Base-by-base conservation (phyloP, 2,113 vertebrate species). In the Trogon melanurus region DNA sequence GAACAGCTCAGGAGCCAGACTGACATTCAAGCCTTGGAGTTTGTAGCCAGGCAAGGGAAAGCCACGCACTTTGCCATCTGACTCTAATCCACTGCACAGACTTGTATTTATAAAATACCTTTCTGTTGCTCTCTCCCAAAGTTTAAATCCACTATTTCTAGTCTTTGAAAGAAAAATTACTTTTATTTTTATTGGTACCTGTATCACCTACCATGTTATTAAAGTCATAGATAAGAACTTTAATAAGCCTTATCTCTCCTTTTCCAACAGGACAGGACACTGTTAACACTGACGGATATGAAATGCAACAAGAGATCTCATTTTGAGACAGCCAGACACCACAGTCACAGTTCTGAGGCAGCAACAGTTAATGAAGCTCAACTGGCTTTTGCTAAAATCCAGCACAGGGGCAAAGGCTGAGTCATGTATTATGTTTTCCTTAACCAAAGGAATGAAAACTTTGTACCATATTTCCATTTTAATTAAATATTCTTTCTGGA, bases 171-270 rank as follows among this genome's bases (percentile, higher is more conserved):
- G 88, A 97, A 97, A 98, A 95, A 95, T 72, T 85, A 96, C 93
- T 97, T 96, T 94, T 93, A 92, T 69, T 97, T 90, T 97, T 96
- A 95, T 96, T 95, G 75, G 67, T 82, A 93, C 96, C 85, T 91
- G 93, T 96, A 74, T 91, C 74, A 89, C 71, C 95, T 91, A 83
- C 97, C 97, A 96, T 94, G 97, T 98, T 98, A 98, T 95, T 97
- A 96, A 97, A 97, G 76, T 60, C 54, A 87, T 66, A 95, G 99
- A 99, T 99, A 99, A 98, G 98, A 99, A 98, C 98, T 99, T 99
- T 99, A 99, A 99, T 99, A 99, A 99, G 88, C 95, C 96, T 97
- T 99, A 98, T 98, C 98, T 97, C 88, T 73, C 91, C 79, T 79
- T 79, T 97, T 97, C 88, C 94, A 95, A 95, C 85, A 91, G 75